Conservation (phyloP, 2,113 vertebrate genomes). For the Nicator chloris region DNA sequence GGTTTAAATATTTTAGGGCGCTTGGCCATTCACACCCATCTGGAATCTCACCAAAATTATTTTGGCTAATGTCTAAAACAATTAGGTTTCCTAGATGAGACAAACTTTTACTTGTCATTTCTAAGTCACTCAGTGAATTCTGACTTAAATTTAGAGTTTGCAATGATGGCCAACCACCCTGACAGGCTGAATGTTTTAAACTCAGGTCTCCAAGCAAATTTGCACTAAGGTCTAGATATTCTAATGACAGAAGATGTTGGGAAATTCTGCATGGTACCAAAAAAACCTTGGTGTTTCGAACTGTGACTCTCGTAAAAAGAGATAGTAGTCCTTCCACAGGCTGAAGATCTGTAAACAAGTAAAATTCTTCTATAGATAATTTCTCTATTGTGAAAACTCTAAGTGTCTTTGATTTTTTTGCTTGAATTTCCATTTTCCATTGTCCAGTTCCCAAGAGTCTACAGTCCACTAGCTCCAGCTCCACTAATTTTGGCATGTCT, state of each 20-base stretch:
- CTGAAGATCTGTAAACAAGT: conserved; percentile 58
- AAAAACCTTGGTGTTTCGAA: conserved; percentile 73
- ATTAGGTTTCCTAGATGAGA: conserved; percentile 68
- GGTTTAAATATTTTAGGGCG: conserved; percentile 77
- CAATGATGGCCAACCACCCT: conserved; percentile 31
- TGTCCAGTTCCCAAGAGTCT: conserved; percentile 56
- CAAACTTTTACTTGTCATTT: conserved; percentile 47
- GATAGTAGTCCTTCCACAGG: not conserved
- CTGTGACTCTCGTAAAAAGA: not conserved
- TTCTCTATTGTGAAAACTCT: not conserved
- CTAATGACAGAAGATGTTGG: conserved; percentile 28
- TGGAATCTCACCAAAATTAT: conserved; percentile 74
- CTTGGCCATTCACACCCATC: conserved; percentile 68
- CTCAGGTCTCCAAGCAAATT: conserved; percentile 75
- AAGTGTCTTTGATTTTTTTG: not conserved
- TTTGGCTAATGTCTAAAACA: conserved; percentile 80
- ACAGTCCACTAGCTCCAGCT: conserved; percentile 58
- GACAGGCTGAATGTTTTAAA: conserved; percentile 68
- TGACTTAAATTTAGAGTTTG: conserved; percentile 75
- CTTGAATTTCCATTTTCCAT: not conserved
- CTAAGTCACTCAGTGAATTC: conserved; percentile 73
- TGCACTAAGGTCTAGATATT: conserved; percentile 77
- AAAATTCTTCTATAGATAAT: conserved; percentile 16
- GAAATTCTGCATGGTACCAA: conserved; percentile 73
- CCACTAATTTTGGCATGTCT: not conserved